Conservation (phyloP, 2,113 vertebrate species). For the Leptobrachium leishanense region DNA sequence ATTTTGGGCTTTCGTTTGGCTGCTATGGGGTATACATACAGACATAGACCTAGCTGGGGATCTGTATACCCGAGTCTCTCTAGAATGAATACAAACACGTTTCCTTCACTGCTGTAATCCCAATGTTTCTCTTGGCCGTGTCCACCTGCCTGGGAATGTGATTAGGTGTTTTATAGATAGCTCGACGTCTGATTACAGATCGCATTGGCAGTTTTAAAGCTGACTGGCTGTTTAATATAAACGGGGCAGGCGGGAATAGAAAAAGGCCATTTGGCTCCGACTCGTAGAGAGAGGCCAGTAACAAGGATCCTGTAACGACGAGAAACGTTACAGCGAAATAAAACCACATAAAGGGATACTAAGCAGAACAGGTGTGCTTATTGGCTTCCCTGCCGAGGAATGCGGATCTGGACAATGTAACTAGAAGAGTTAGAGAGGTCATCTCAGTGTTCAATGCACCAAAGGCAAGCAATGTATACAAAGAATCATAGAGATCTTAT, state of each 20-base stretch:
- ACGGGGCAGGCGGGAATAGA: slow-evolving; percentile 44
- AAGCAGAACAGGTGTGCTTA: background rate
- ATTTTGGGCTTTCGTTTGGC: no score
- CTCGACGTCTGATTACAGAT: slow-evolving; percentile 45
- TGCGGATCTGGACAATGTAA: no score
- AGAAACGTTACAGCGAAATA: slow-evolving; percentile 13
- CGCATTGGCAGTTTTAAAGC: slow-evolving; percentile 46
- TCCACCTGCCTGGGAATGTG: slow-evolving; percentile 40
- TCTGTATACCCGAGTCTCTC: no score
- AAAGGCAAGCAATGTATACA: no score
- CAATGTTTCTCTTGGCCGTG: slow-evolving; percentile 43
- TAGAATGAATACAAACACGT: no score
- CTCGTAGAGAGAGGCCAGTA: slow-evolving; percentile 36
- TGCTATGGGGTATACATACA: no score
- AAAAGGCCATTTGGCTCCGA: slow-evolving; percentile 43
- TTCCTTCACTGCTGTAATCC: slow-evolving; percentile 32
- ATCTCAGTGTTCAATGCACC: no score
- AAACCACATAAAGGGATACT: slow-evolving; percentile 26
- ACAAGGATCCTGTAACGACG: slow-evolving; percentile 24
- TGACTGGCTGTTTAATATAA: slow-evolving; percentile 46
- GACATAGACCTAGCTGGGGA: no score
- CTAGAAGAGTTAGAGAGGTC: no score
- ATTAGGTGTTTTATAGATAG: slow-evolving; percentile 48
- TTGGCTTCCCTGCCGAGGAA: slow-evolving; percentile 5
- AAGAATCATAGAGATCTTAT: no score